Conservation (phyloP, 1,140 invertebrate genomes). For the Drosophila persimilis region DNA sequence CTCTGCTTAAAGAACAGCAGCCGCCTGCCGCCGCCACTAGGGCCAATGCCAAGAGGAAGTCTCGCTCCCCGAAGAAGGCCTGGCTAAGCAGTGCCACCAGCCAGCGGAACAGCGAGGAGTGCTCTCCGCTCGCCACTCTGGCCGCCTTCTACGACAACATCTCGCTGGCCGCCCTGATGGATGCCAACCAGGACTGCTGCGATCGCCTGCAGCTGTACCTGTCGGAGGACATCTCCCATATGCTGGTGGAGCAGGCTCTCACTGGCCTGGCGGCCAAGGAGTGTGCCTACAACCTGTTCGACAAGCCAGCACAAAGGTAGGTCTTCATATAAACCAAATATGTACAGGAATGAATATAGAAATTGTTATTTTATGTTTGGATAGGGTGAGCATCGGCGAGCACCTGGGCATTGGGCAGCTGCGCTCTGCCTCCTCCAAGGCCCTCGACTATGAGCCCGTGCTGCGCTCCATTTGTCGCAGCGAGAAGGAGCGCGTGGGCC, state of each 20-base stretch:
- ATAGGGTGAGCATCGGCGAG: conserved; percentile 36
- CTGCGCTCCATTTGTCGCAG: conserved; percentile 85
- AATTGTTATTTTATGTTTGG: no score
- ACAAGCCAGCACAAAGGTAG: conserved; percentile 67
- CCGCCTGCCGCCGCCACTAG: background rate
- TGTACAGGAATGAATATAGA: background rate
- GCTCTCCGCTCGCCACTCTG: conserved; percentile 45
- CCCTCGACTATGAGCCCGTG: conserved; percentile 85
- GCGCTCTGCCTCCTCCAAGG: conserved; percentile 46
- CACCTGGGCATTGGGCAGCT: conserved; percentile 51
- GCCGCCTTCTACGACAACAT: conserved; percentile 71
- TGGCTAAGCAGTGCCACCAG: conserved; percentile 58
- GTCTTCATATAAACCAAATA: conserved; percentile 1
- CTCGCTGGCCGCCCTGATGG: conserved; percentile 66
- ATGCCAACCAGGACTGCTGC: conserved; percentile 26
- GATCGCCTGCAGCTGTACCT: conserved; percentile 64
- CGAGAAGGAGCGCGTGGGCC: conserved; percentile 84
- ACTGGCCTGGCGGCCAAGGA: conserved; percentile 54
- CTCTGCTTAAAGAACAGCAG: conserved; percentile 26
- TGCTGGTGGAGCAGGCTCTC: conserved; percentile 68
- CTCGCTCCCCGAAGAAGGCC: conserved; percentile 73
- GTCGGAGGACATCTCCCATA: conserved; percentile 65
- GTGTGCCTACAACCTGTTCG: conserved; percentile 73
- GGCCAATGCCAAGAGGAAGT: conserved; percentile 59
- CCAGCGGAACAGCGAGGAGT: conserved; percentile 9